phyloP scores from a whole-genome alignment of 2,888 invertebrate genomes.

The Clivina fossor region DNA sequence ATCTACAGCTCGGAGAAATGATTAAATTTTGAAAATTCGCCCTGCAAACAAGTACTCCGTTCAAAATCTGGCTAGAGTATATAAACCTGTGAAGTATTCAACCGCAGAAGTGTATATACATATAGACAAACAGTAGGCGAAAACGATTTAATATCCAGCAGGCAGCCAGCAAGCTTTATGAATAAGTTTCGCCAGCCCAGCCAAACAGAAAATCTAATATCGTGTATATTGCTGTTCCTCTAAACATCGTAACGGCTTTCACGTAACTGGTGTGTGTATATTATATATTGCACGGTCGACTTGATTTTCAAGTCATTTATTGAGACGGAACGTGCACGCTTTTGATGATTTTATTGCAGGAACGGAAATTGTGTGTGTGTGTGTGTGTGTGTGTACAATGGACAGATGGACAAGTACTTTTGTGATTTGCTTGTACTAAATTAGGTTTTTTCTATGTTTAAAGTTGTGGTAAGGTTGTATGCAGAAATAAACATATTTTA shows the following conservation, averaged over 20 bases:
- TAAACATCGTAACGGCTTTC: constrained; percentile 10
- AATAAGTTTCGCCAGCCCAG: neutral
- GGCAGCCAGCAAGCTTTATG: too few relatives aligned
- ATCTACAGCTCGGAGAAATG: too few relatives aligned
- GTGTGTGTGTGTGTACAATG: neutral
- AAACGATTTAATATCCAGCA: constrained; percentile 25
- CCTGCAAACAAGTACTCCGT: too few relatives aligned
- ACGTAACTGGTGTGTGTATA: too few relatives aligned
- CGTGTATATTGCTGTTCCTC: constrained; percentile 22
- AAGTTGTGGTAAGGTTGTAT: too few relatives aligned
- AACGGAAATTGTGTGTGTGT: neutral
- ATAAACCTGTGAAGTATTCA: neutral
- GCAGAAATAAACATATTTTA: too few relatives aligned
- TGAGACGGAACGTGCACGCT: constrained; percentile 2
- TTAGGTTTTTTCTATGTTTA: too few relatives aligned
- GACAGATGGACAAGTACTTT: constrained; percentile 18
- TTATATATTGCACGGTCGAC: too few relatives aligned
- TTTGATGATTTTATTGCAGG: constrained; percentile 26
- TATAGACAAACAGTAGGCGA: constrained; percentile 25
- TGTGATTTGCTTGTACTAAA: too few relatives aligned
- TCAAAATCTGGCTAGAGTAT: too few relatives aligned
- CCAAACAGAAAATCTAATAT: constrained; percentile 28
- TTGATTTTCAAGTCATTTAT: neutral
- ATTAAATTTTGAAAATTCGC: too few relatives aligned
- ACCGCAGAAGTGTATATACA: constrained; percentile 27